These are phyloP conservation scores for Penelope pileata DNA, from an alignment of 2,113 vertebrate genomes.

Conservation along the genomic window DNA sequence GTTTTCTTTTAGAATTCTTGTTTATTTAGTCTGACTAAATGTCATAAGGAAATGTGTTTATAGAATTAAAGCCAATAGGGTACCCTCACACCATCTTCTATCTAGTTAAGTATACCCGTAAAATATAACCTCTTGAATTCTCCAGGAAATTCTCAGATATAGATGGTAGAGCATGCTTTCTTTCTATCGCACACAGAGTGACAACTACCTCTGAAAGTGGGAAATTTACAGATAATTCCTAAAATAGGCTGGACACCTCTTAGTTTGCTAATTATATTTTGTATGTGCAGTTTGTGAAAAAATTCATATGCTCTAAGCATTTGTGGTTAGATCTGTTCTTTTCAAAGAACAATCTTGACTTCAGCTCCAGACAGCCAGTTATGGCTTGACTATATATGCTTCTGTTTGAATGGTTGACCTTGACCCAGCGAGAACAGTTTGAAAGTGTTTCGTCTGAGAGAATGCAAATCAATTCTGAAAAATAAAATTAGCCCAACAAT, in stretches of 20 bases:
- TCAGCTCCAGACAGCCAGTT: not conserved
- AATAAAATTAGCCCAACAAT: not conserved
- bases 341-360: not conserved
- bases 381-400: not conserved
- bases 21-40: not conserved
- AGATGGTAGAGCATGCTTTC: not conserved
- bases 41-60: not conserved
- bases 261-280: not conserved
- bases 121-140: not conserved
- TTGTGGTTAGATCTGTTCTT: not conserved
- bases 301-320: fast-evolving
- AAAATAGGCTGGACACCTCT: not conserved
- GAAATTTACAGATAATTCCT: not conserved
- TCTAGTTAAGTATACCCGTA: not conserved
- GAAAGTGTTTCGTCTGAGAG: not conserved
- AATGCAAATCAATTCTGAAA: not conserved
- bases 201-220: not conserved
- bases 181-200: not conserved
- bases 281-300: not conserved
- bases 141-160: not conserved
- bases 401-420: not conserved
- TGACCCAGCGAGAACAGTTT: not conserved
- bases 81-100: not conserved
- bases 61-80: not conserved
- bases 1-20: not conserved